Evolutionary conservation across 2,888 invertebrate genomes (phyloP).

Genomic region (Palloptera scutellata): DNA sequence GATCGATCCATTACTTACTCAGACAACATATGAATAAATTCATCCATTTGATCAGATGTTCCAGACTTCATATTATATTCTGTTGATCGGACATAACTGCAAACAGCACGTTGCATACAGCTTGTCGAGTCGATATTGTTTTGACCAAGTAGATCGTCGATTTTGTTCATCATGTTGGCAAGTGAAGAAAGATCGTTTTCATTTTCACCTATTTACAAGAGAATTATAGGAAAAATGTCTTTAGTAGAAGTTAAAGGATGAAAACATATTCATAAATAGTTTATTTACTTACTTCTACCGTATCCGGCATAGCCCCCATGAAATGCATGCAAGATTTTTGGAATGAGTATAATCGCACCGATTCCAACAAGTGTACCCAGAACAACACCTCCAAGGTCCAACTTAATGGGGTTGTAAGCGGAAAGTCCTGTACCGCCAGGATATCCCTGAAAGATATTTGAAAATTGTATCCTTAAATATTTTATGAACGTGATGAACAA

Average conservation of each 20-base stretch:
- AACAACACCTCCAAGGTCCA: conserved; percentile 83
- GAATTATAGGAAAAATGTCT: neutral
- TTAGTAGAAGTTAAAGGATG: neutral
- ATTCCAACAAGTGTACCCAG: conserved; percentile 82
- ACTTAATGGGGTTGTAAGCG: conserved; percentile 77
- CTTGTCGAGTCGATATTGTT: conserved; percentile 77
- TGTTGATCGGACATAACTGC: conserved; percentile 77
- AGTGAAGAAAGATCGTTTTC: conserved; percentile 70
- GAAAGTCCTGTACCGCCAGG: conserved; percentile 66
- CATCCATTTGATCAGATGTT: conserved; percentile 72
- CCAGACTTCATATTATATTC: conserved; percentile 72
- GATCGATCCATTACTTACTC: conserved; percentile 65
- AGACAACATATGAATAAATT: conserved; percentile 70
- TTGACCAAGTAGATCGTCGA: conserved; percentile 73
- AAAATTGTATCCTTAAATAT: neutral
- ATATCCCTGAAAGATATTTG: conserved; percentile 56
- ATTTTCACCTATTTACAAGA: conserved; percentile 64
- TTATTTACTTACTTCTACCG: conserved; percentile 68
- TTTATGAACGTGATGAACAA: neutral
- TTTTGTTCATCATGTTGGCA: conserved; percentile 71
- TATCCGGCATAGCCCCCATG: conserved; percentile 71
- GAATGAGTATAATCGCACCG: conserved; percentile 80
- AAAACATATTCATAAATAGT: neutral
- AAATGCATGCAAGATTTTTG: conserved; percentile 78
- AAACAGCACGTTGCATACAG: conserved; percentile 76